phyloP scores from a whole-genome alignment of 2,888 invertebrate genomes.

The Auanema sp. region DNA sequence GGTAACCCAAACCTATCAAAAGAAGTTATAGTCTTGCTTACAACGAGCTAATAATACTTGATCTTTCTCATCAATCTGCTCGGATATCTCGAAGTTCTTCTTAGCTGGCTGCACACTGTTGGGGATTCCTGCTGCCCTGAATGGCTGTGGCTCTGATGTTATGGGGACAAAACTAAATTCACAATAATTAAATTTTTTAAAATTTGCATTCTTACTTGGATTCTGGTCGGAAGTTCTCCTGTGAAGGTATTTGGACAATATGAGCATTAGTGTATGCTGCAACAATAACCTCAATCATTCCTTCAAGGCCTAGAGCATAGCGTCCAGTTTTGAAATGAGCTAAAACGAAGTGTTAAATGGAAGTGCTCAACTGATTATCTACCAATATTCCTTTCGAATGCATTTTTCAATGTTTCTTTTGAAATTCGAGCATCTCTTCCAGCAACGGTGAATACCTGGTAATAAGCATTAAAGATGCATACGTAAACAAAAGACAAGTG shows the following conservation, averaged over 20 bases:
- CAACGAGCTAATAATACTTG: slow-evolving; percentile 20
- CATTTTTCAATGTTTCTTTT: slow-evolving; percentile 57
- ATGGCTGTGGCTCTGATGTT: slow-evolving; percentile 23
- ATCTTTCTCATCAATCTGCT: slow-evolving; percentile 37
- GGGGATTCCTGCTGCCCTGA: slow-evolving; percentile 44
- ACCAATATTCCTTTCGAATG: slow-evolving; percentile 60
- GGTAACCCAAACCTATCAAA: slow-evolving; percentile 49
- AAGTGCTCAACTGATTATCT: slow-evolving; percentile 17
- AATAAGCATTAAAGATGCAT: background rate
- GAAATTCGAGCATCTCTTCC: slow-evolving; percentile 59
- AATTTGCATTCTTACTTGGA: too few relatives aligned
- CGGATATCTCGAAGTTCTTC: slow-evolving; percentile 28
- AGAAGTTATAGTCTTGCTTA: too few relatives aligned
- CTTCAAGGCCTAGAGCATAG: slow-evolving; percentile 46
- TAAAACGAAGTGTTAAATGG: slow-evolving; percentile 30
- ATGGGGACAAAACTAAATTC: slow-evolving; percentile 1
- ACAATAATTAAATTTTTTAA: too few relatives aligned
- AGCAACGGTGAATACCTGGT: slow-evolving; percentile 61
- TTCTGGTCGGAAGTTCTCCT: slow-evolving; percentile 29
- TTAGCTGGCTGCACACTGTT: slow-evolving; percentile 45
- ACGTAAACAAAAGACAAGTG: background rate
- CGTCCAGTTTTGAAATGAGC: slow-evolving; percentile 43
- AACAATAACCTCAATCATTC: slow-evolving; percentile 62
- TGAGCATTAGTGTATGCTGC: slow-evolving; percentile 60
- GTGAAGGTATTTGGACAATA: slow-evolving; percentile 58